A percentile compares a stretch with the other conserved stretches of the same genome.
Conservation (phyloP, 2,113 vertebrate genomes). For the Alouatta palliata region DNA sequence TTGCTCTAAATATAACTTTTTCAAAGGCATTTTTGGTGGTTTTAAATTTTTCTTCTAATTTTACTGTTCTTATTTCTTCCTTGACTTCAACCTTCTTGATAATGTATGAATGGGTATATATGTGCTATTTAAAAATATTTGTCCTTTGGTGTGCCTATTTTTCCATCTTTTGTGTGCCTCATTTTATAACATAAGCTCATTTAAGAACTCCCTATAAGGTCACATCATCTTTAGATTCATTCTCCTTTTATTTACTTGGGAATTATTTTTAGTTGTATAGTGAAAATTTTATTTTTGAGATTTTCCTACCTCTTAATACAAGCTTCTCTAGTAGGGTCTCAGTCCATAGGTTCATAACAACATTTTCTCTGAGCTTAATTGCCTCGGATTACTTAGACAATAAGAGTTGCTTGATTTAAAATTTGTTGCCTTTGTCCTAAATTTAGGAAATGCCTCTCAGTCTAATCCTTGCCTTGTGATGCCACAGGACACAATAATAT, state of each 20-base stretch:
- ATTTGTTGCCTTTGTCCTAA: conserved; percentile 37
- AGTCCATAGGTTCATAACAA: background rate
- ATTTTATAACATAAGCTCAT: background rate
- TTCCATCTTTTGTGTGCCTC: background rate
- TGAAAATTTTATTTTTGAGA: conserved; percentile 1
- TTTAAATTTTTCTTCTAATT: conserved; percentile 23
- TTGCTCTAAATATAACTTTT: background rate
- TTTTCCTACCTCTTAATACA: background rate
- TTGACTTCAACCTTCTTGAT: background rate
- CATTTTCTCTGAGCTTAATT: conserved; percentile 16
- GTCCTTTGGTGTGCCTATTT: background rate
- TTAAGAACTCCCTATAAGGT: background rate
- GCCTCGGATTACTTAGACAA: background rate
- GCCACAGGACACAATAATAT: background rate
- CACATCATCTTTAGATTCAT: background rate
- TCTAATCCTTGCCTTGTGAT: background rate
- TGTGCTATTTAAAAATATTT: conserved; percentile 36
- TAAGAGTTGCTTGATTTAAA: background rate
- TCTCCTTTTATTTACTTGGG: background rate
- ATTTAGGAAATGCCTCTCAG: background rate
- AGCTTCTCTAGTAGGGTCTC: background rate
- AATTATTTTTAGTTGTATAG: background rate
- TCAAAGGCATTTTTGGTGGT: background rate
- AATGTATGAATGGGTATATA: background rate
- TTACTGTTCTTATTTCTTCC: background rate